Evolutionary conservation across 2,888 invertebrate species (phyloP), one percentile per base, ranked within the genome.

Genomic region (Stenotaenia linearis): DNA sequence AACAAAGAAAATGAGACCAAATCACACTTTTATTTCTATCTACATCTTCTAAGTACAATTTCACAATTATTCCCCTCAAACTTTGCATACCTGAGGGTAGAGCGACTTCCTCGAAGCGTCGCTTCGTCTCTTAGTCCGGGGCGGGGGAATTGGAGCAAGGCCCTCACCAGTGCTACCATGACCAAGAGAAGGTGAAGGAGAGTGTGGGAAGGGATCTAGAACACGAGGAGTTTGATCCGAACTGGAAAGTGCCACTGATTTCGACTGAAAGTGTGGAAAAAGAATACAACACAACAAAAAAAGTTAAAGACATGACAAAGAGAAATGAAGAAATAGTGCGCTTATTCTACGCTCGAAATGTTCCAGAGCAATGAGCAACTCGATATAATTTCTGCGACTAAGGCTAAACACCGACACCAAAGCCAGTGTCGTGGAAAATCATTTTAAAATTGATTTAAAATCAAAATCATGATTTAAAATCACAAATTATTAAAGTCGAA

Each of bases 121-220:
- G 23, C 25, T 21, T 12, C 74, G 74, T 74, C 28, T 74, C 74
- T 74, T 74, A 28, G 74, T 74, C 4, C 74, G 74, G 28, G 74
- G 74, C 18, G 74, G 74, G 74, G 74, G 74, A 74, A 74, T 74
- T 74, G 74, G 74, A 74, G 45, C 12, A n/a, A 45, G 3, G n/a
- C 12, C 45, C 18, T 45, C 45, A 45, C 45, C 45, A 45, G 45
- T 45, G 45, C 45, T 45, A 45, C 45, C 45, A 15, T 45, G 45
- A 45, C 45, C 45, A 12, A 45, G 45, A 45, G 45, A 45, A 45
- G 45, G 45, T 45, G 45, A 45, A 45, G 45, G 3, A 9, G 45
- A n/a, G 18, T 5, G 45, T 45, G 45, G 45, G 45, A 18, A 45
- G 18, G 45, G 45, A 15, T 12, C 45, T 45, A 15, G 12, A 45